These are phyloP conservation scores for Phymastichus coffea DNA, from an alignment of 1,140 invertebrate genomes.

Conservation along the genomic window DNA sequence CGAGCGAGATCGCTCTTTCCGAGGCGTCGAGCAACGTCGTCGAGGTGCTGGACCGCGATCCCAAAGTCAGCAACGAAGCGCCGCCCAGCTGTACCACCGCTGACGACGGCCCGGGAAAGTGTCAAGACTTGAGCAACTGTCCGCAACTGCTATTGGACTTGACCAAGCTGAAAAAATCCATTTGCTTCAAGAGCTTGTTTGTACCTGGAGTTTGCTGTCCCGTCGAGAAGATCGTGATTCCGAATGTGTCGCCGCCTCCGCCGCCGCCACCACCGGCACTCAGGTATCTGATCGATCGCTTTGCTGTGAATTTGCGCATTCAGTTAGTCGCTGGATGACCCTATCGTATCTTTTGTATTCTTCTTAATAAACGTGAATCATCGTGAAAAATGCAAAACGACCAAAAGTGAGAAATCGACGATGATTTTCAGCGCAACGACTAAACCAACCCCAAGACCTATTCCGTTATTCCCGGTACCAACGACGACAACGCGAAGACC, in stretches of 20 bases:
- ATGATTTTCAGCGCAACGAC: background rate
- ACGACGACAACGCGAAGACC: constrained; percentile 30
- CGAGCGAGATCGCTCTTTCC: background rate
- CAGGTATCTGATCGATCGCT: too few species aligned
- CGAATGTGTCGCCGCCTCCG: too few species aligned
- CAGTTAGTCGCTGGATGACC: too few species aligned
- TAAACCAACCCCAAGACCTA: constrained; percentile 46
- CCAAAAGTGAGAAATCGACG: too few species aligned
- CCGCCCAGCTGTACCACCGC: constrained; percentile 74
- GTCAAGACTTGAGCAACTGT: constrained; percentile 85
- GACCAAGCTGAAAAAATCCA: constrained; percentile 76
- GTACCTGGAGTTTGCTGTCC: constrained; percentile 91
- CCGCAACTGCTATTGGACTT: constrained; percentile 83
- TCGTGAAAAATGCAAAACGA: too few species aligned
- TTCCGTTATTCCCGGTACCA: constrained; percentile 45
- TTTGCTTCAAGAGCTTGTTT: constrained; percentile 90
- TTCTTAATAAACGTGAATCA: too few species aligned
- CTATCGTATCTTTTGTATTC: too few species aligned
- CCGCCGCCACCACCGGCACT: too few species aligned
- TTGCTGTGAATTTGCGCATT: too few species aligned
- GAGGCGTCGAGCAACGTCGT: background rate
- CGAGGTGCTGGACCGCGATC: constrained; percentile 34
- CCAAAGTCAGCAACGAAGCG: constrained; percentile 35
- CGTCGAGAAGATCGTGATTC: constrained; percentile 47
- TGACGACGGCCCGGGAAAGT: constrained; percentile 74